Evolutionary conservation across 2,888 invertebrate species (phyloP).

Genomic region (Embidobia sp.): DNA sequence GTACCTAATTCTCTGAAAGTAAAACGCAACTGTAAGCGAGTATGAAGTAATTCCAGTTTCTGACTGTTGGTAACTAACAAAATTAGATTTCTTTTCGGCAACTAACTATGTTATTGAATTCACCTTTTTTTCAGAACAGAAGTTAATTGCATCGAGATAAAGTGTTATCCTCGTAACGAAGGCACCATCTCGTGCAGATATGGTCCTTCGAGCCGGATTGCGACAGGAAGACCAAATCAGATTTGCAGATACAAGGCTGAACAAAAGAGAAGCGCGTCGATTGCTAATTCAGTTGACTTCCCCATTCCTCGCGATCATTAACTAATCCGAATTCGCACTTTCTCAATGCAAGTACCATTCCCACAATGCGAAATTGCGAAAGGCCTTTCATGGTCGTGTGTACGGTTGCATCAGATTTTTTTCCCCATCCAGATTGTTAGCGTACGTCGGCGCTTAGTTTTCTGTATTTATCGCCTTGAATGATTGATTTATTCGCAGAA

Average conservation of each 20-base stretch:
- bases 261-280: constrained; percentile 33
- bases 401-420: constrained; percentile 36
- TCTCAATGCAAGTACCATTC: constrained; percentile 45
- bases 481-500: constrained; percentile 11
- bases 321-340: constrained; percentile 48
- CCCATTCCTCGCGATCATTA: constrained; percentile 37
- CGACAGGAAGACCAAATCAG: constrained; percentile 8
- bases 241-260: constrained; percentile 6
- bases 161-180: too few relatives aligned
- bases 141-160: too few relatives aligned
- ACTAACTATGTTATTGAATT: too few relatives aligned
- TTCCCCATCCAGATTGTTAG: constrained; percentile 21
- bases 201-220: constrained; percentile 6
- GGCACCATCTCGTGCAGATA: too few relatives aligned
- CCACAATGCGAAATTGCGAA: constrained; percentile 49
- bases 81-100: too few relatives aligned
- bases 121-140: too few relatives aligned
- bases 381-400: constrained; percentile 44
- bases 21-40: too few relatives aligned
- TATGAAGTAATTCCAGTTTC: too few relatives aligned
- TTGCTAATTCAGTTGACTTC: constrained; percentile 35
- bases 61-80: too few relatives aligned
- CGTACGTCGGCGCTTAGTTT: constrained; percentile 12
- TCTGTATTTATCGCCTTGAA: not conserved
- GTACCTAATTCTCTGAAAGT: too few relatives aligned